These are phyloP conservation scores for Cryptoblepharus egeriae DNA, from an alignment of 2,797 vertebrate genomes.

Conservation along the genomic window DNA sequence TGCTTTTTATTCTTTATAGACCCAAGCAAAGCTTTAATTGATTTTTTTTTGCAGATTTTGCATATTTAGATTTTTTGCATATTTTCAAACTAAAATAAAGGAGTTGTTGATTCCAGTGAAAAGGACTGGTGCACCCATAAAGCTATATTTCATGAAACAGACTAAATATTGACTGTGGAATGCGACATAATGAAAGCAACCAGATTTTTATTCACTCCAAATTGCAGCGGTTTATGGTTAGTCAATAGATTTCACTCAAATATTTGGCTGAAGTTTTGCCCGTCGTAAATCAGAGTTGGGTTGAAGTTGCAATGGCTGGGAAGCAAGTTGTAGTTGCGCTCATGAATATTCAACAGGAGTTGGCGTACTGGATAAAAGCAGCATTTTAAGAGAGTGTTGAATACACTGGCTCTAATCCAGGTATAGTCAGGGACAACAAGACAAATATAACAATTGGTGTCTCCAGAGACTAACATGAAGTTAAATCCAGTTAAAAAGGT, in stretches of 20 bases:
- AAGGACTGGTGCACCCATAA: slow-evolving; percentile 21
- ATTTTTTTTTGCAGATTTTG: too few relatives aligned
- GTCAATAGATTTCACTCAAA: slow-evolving; percentile 71
- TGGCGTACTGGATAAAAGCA: too few relatives aligned
- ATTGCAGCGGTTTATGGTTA: slow-evolving; percentile 56
- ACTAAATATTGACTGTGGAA: slow-evolving; percentile 66
- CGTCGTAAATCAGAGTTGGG: slow-evolving; percentile 65
- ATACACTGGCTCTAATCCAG: too few relatives aligned
- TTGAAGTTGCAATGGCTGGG: slow-evolving; percentile 51
- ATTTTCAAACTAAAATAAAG: not conserved
- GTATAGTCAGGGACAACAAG: too few relatives aligned
- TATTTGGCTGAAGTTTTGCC: slow-evolving; percentile 48
- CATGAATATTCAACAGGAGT: too few relatives aligned
- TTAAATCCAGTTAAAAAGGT: too few relatives aligned
- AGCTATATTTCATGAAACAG: slow-evolving; percentile 56
- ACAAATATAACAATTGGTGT: too few relatives aligned
- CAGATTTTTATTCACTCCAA: slow-evolving; percentile 52
- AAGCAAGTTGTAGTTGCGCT: slow-evolving; percentile 23
- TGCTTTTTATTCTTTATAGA: too few relatives aligned
- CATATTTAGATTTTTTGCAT: too few relatives aligned
- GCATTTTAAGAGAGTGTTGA: too few relatives aligned
- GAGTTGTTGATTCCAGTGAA: not conserved
- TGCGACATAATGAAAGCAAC: slow-evolving; percentile 65
- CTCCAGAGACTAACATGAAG: too few relatives aligned
- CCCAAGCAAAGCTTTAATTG: too few relatives aligned